Evolutionary conservation across 35 echinoderm and acorn worm species (phyloP).

Genomic region (Apostichopus californicus): DNA sequence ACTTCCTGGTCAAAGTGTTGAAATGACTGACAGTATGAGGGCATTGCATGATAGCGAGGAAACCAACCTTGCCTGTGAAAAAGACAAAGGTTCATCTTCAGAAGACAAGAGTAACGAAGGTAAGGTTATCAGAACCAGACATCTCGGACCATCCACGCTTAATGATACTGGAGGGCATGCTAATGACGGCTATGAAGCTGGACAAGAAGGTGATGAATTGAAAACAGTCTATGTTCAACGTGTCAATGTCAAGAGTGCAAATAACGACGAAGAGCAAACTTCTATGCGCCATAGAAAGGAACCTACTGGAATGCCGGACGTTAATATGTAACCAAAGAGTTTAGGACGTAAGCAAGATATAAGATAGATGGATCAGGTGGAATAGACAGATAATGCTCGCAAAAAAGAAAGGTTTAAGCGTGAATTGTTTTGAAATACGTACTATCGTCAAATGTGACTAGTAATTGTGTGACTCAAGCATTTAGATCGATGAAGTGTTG

Average conservation of each 20-base stretch:
- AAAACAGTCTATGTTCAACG: conserved; percentile 22
- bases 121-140: background rate
- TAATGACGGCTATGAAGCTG: conserved; percentile 2
- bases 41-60: conserved; percentile 1
- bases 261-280: background rate
- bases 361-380: too few relatives aligned
- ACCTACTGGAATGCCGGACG: background rate
- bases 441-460: too few relatives aligned
- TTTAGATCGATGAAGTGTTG: too few relatives aligned
- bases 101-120: background rate
- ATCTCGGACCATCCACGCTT: background rate
- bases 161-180: background rate
- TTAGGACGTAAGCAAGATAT: too few relatives aligned
- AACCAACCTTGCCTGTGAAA: background rate
- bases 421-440: too few relatives aligned
- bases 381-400: too few relatives aligned
- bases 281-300: background rate
- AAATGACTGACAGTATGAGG: conserved; percentile 25
- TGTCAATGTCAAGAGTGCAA: conserved; percentile 13
- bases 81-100: background rate
- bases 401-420: too few relatives aligned
- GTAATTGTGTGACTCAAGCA: too few relatives aligned
- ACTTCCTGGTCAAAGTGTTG: conserved; percentile 26
- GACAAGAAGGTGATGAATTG: conserved; percentile 5
- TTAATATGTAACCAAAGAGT: background rate